Percentiles rank a stretch among this genome's conserved stretches.
These are phyloP conservation scores for Prionace glauca DNA, from an alignment of 2,797 vertebrate genomes.

Conservation along the genomic window DNA sequence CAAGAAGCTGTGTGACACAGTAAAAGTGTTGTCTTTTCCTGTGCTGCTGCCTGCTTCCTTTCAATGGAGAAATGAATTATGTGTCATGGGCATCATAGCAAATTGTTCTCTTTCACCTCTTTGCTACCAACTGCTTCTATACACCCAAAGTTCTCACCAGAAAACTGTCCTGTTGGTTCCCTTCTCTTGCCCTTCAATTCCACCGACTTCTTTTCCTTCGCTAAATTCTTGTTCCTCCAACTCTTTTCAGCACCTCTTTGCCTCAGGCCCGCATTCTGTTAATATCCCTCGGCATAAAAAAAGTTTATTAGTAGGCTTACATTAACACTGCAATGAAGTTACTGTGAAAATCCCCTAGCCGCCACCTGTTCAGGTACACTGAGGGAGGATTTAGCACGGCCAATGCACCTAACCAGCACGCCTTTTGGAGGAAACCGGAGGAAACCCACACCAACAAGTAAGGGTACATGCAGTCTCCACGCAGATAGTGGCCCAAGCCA, in stretches of 20 bases:
- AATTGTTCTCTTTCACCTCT: neutral
- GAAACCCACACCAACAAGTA: no score
- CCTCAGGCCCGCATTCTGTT: neutral
- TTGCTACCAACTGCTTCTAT: neutral
- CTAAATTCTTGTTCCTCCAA: neutral
- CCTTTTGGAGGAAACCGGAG: no score
- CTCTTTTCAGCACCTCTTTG: neutral
- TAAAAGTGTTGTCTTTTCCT: neutral
- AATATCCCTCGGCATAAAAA: neutral
- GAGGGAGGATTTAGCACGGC: no score
- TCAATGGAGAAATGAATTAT: neutral
- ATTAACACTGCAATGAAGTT: no score
- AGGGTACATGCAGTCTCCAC: no score
- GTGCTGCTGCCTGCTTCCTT: neutral
- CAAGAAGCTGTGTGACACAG: neutral
- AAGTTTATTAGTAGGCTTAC: no score
- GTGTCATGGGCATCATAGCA: neutral
- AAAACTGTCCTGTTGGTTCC: neutral
- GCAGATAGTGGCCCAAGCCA: no score
- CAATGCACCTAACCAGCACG: no score
- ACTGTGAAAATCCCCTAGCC: no score
- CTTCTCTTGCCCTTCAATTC: neutral
- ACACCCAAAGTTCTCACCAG: neutral
- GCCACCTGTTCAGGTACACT: no score
- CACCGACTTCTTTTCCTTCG: neutral